phyloP scores from a whole-genome alignment of 2,888 invertebrate genomes.

The Xanthorhoe spadicearia region DNA sequence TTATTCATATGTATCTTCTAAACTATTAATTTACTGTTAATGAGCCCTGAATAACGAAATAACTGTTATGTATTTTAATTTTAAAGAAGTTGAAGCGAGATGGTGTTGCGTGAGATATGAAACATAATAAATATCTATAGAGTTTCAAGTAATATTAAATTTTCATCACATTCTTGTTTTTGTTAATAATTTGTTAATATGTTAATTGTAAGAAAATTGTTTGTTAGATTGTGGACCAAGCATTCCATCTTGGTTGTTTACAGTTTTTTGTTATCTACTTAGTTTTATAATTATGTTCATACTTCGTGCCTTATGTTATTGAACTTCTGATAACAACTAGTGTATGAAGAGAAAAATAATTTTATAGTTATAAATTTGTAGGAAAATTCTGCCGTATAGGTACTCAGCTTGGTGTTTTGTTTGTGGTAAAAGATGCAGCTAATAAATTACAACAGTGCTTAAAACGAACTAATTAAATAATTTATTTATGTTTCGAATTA shows the following conservation, averaged over 20 bases:
- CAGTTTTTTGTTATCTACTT: not conserved
- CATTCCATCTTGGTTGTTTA: not conserved
- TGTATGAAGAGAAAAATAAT: not conserved
- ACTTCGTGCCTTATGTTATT: not conserved
- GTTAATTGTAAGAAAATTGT: not conserved
- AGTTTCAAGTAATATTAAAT: not conserved
- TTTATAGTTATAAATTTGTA: not conserved
- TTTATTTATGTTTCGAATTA: no score
- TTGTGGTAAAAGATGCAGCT: no score
- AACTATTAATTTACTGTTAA: no score
- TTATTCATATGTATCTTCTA: not conserved
- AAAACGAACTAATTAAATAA: no score
- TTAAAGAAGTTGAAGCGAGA: no score
- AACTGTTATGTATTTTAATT: no score
- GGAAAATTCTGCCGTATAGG: not conserved
- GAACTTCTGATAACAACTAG: not conserved
- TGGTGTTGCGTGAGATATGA: no score
- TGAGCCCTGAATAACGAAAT: no score
- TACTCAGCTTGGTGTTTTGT: not conserved
- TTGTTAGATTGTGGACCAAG: not conserved
- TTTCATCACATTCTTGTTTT: not conserved
- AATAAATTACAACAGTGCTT: not conserved
- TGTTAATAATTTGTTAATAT: not conserved
- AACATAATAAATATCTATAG: not conserved
- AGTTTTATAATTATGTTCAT: not conserved